Evolutionary conservation across 2,113 vertebrate species (phyloP).

Genomic region (Carettochelys insculpta): DNA sequence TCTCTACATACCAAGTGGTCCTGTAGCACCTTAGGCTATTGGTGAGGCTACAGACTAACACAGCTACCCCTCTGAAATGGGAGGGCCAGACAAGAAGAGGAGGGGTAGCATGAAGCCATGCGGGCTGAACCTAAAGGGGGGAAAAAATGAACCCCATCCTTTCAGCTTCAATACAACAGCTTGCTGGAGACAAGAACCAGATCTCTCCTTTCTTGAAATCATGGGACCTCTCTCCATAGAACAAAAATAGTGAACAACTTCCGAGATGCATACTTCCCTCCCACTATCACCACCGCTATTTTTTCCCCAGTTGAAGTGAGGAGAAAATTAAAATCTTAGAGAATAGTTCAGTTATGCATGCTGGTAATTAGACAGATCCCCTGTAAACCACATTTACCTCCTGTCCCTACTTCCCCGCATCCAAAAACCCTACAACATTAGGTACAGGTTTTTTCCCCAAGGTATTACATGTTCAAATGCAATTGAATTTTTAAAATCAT

Average conservation of each 20-base stretch:
- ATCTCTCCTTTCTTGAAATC: not conserved
- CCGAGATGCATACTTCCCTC: accelerated
- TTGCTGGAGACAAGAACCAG: not conserved
- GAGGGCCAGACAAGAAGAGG: accelerated
- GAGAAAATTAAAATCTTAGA: not conserved
- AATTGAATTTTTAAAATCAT: not conserved
- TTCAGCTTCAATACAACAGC: not conserved
- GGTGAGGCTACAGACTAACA: too few species aligned
- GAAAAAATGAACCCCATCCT: not conserved
- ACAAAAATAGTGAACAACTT: not conserved
- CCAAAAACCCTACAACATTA: not conserved
- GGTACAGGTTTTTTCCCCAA: not conserved
- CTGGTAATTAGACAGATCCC: not conserved
- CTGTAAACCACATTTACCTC: not conserved
- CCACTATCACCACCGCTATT: too few species aligned
- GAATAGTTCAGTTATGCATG: not conserved
- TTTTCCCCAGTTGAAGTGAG: accelerated
- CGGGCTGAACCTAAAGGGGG: not conserved
- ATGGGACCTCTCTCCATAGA: not conserved
- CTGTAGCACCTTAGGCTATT: too few species aligned
- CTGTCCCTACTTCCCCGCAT: too few species aligned
- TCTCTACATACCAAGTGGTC: too few species aligned
- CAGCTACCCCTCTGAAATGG: too few species aligned
- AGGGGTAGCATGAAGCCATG: not conserved
- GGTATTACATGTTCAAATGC: not conserved